phyloP scores from a whole-genome alignment of 2,113 vertebrate species.

The Onychostruthus taczanowskii region DNA sequence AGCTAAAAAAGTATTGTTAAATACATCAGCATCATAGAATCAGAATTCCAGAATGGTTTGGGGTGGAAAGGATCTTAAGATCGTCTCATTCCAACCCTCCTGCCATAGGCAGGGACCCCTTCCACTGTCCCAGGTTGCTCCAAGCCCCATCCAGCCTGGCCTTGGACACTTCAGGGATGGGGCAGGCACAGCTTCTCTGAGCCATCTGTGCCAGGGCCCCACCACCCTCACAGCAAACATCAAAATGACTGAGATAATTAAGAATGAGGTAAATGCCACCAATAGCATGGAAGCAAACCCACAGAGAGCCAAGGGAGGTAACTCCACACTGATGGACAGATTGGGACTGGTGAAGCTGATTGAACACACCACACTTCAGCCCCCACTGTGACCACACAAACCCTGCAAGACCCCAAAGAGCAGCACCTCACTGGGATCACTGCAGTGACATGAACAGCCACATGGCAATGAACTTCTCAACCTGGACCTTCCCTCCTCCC shows the following conservation, averaged over 20 bases:
- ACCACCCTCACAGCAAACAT: neutral
- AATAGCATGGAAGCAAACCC: neutral
- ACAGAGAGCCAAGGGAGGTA: neutral
- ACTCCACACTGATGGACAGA: neutral
- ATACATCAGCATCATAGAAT: neutral
- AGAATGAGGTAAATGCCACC: neutral
- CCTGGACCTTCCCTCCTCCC: neutral
- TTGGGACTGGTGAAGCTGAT: neutral
- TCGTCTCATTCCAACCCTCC: neutral
- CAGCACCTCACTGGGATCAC: neutral
- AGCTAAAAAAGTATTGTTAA: neutral
- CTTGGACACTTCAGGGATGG: neutral
- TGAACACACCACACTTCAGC: neutral
- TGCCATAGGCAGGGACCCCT: neutral
- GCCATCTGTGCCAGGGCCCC: neutral
- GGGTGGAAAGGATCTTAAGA: neutral
- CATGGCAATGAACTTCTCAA: neutral
- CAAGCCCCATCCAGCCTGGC: rapidly evolving
- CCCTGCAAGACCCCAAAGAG: neutral
- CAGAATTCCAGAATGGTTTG: neutral
- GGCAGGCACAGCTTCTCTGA: neutral
- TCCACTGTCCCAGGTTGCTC: rapidly evolving
- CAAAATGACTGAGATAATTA: neutral
- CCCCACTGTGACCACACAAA: neutral
- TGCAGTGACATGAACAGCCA: neutral